Percentiles rank a stretch among this genome's conserved stretches.
These are phyloP conservation scores for Microplitis manilae DNA, from an alignment of 2,888 invertebrate genomes.

Conservation along the genomic window DNA sequence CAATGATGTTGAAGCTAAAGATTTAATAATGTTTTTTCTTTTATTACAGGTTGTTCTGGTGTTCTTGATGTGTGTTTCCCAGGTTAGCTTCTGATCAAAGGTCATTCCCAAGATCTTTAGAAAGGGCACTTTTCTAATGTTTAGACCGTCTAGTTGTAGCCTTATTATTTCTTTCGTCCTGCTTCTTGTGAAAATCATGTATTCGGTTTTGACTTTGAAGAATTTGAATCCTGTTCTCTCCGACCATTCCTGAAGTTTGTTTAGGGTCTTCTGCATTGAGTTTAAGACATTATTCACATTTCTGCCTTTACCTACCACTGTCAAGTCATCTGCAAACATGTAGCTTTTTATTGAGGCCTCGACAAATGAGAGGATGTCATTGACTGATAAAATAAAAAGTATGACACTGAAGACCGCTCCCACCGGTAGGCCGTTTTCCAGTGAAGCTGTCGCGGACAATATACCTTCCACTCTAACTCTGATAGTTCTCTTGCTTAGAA, in stretches of 20 bases:
- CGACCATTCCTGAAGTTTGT: slow-evolving; percentile 42
- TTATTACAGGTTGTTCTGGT: slow-evolving; percentile 40
- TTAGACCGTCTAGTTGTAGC: slow-evolving; percentile 25
- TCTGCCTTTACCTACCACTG: slow-evolving; percentile 38
- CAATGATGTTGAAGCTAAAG: slow-evolving; percentile 34
- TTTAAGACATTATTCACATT: slow-evolving; percentile 35
- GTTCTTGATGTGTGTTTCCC: slow-evolving; percentile 44
- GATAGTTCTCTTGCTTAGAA: no score
- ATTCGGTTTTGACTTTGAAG: slow-evolving; percentile 44
- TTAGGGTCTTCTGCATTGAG: slow-evolving; percentile 41
- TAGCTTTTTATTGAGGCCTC: slow-evolving; percentile 33
- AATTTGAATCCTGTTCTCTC: slow-evolving; percentile 46
- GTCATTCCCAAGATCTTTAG: slow-evolving; percentile 44
- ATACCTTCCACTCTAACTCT: no score
- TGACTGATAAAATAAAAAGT: slow-evolving; percentile 27
- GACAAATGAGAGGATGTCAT: slow-evolving; percentile 34
- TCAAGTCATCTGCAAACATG: slow-evolving; percentile 48
- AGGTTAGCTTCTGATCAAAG: slow-evolving; percentile 48
- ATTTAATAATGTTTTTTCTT: slow-evolving; percentile 37
- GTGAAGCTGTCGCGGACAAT: no score
- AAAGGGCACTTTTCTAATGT: slow-evolving; percentile 7
- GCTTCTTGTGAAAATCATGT: slow-evolving; percentile 30
- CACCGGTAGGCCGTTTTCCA: slow-evolving; percentile 46
- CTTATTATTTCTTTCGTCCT: neutral
- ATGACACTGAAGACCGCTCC: slow-evolving; percentile 45